Conservation (phyloP, 2,888 invertebrate genomes). For the Acleris holmiana region DNA sequence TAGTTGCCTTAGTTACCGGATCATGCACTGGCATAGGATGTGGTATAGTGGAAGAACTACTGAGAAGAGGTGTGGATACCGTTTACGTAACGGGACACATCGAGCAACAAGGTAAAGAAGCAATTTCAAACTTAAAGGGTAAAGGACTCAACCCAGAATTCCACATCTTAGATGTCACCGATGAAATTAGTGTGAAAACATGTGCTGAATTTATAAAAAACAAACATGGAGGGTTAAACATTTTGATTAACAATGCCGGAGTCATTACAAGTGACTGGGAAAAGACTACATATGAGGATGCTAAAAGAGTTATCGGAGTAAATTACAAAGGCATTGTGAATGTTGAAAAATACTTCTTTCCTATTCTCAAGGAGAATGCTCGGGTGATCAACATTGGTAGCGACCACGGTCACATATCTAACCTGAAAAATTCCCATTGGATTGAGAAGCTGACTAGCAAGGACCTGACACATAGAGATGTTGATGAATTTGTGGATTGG, state of each 20-base stretch:
- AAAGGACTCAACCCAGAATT: constrained; percentile 66
- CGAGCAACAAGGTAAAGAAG: constrained; percentile 75
- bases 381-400: constrained; percentile 48
- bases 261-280: constrained; percentile 40
- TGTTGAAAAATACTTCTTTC: constrained; percentile 48
- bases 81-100: constrained; percentile 87
- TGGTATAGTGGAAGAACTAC: constrained; percentile 85
- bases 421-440: constrained; percentile 47
- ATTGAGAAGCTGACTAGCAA: constrained; percentile 42
- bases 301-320: constrained; percentile 45
- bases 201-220: constrained; percentile 47
- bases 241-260: constrained; percentile 53
- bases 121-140: constrained; percentile 79
- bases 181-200: constrained; percentile 44
- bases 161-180: constrained; percentile 50
- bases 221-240: constrained; percentile 50
- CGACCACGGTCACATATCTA: constrained; percentile 48
- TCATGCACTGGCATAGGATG: constrained; percentile 87
- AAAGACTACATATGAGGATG: constrained; percentile 47
- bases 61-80: constrained; percentile 83
- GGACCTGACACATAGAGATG: constrained; percentile 42
- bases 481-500: constrained; percentile 47
- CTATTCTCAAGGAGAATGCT: constrained; percentile 46
- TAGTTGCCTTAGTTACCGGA: constrained; percentile 82
- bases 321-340: constrained; percentile 48